Evolutionary conservation across 2,888 invertebrate genomes (phyloP), one percentile per base, ranked within the genome.

Genomic region (Neoitamus cyanurus): DNA sequence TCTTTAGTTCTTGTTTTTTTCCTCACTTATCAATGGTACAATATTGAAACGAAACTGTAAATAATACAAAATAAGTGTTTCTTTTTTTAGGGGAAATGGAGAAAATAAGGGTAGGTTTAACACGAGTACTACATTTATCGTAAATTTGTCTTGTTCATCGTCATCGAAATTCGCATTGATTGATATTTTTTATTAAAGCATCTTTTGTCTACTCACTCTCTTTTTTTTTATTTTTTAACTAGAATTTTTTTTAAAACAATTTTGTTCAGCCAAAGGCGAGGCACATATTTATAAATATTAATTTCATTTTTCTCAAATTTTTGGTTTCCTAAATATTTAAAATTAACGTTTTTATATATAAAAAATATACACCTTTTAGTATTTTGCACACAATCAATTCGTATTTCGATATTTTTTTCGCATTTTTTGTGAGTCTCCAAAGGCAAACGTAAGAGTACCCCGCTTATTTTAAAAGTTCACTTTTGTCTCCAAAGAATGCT

Each of bases 211-310:
- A 82, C 69, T 82, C 82, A 82, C 82, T 82, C 69, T 82, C 42
- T 82, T 82, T 75, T 84, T n/a, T 84, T 80, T 83, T 48, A 58
- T 58, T 83, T 83, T 78, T 83, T 85, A 85, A 85, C 72, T 83
- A 84, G 30, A 82, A 73, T 69, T 84, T 84, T 80, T 86, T 86
- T 85, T 73, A 37, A 83, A 84, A 85, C 82, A 85, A 85, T 78
- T 78, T 85, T 84, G 83, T 85, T 86, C 84, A 86, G 86, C 86
- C 86, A 86, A 86, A 86, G 86, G 86, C 86, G 86, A 86, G 86
- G 86, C 86, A 86, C 86, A 85, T 86, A 78, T 78, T 78, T 78
- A 78, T 78, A 78, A 78, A 78, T 78, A 78, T 78, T 85, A 69
- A 78, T 42, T 78, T 75, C 80, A 48, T 73, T 84, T 42, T 85